Base-by-base conservation (phyloP, 2,888 invertebrate genomes). In the Mythimna impura region DNA sequence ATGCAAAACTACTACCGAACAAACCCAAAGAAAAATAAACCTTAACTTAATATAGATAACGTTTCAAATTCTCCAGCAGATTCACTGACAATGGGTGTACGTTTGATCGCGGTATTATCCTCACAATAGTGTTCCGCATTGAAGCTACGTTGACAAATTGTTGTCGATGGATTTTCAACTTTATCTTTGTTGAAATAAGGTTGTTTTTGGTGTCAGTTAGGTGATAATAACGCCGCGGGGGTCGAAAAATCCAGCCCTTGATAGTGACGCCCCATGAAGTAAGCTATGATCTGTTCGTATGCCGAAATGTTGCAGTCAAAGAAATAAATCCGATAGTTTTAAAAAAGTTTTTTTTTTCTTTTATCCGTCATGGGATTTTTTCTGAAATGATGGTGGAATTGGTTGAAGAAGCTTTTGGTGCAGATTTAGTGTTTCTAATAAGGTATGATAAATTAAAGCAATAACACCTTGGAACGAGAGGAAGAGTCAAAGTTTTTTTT, bases 201-300 rank as follows among this genome's bases (percentile, higher is more conserved):
- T 90, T 84, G 87, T 71, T 90, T 90, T 90, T 93, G 68, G 78
- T 40, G 55, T 74, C 68, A 69, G 50, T 72, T 74, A 14, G 73
- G 72, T 83, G 87, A 94, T 92, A 94, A 95, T 95, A 89, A 89
- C 95, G 89, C 96, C 88, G 88, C 93, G 88, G 96, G 96, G 96
- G 96, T 93, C 92, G 93, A 89, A 92, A 94, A 94, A 94, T 94
- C 93, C 93, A 90, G 91, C 94, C 94, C 94, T 94, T 92, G 91
- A 91, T 91, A 92, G 94, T 92, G 96, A 96, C 96, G 94, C 96
- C 96, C 96, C 95, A 94, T 92, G 94, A 94, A 94, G 96, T 95
- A 94, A 94, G 95, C 95, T 94, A 94, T 94, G 95, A 96, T 96
- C 95, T 94, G 95, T 93, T 94, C 92, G 90, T 94, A 92, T 89